Percentiles rank a stretch among this genome's conserved stretches.
Evolutionary conservation across 2,113 vertebrate genomes (phyloP).

Genomic region (Colossoma macropomum): DNA sequence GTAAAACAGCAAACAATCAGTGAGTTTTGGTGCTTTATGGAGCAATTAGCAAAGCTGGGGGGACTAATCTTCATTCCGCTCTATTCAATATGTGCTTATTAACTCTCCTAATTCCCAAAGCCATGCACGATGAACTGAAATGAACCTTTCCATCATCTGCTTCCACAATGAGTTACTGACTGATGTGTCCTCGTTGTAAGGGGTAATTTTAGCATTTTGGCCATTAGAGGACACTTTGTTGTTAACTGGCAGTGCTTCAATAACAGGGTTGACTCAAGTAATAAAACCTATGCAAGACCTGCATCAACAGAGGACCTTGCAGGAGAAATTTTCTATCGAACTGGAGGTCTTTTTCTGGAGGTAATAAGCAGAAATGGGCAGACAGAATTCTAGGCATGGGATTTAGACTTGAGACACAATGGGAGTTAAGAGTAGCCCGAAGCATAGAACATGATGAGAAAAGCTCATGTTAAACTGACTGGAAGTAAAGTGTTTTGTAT

Average conservation of each 20-base stretch:
- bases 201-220: background rate
- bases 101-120: conserved; percentile 29
- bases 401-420: background rate
- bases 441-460: too few species aligned
- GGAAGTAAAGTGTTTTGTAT: too few species aligned
- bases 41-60: conserved; percentile 27
- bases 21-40: conserved; percentile 27
- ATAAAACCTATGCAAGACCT: background rate
- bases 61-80: conserved; percentile 21
- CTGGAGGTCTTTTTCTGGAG: background rate
- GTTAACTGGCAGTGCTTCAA: background rate
- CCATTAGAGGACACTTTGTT: background rate
- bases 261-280: background rate
- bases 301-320: background rate
- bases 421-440: background rate
- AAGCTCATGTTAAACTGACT: too few species aligned
- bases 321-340: background rate
- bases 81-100: conserved; percentile 43
- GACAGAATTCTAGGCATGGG: background rate
- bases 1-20: conserved; percentile 21
- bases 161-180: conserved; percentile 35
- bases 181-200: background rate
- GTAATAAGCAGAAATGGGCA: background rate
- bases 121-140: conserved; percentile 34
- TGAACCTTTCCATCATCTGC: conserved; percentile 24